These are phyloP conservation scores for Calliopsis andreniformis DNA, from an alignment of 1,140 invertebrate genomes.

Conservation along the genomic window DNA sequence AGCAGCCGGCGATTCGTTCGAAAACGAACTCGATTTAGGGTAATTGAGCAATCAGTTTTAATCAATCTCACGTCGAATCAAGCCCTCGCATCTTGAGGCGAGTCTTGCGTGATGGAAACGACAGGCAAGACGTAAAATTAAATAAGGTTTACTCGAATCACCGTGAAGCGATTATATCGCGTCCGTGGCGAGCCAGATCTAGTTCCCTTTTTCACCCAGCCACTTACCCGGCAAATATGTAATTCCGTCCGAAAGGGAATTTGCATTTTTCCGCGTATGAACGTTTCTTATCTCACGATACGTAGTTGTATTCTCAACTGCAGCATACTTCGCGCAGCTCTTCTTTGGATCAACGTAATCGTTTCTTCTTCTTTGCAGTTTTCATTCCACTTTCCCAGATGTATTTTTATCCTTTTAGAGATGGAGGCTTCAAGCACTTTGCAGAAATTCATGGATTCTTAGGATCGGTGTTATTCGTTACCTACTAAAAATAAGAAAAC, in stretches of 20 bases:
- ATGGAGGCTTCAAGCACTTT: too few species aligned
- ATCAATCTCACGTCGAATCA: slow-evolving; percentile 30
- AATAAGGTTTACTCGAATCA: slow-evolving; percentile 36
- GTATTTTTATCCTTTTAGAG: too few species aligned
- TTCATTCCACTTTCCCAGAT: background rate
- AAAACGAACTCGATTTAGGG: background rate
- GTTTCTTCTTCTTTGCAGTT: background rate
- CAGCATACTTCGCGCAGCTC: background rate
- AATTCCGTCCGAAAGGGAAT: slow-evolving; percentile 10
- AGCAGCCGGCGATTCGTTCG: background rate
- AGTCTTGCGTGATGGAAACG: slow-evolving; percentile 18
- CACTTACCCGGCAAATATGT: slow-evolving; percentile 16
- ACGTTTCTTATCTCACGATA: background rate
- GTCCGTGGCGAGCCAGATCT: background rate
- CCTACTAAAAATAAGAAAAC: too few species aligned
- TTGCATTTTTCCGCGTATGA: slow-evolving; percentile 36
- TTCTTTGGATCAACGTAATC: background rate
- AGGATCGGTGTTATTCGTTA: too few species aligned
- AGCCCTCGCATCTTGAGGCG: background rate
- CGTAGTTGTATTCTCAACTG: background rate
- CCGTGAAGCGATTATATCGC: slow-evolving; percentile 29
- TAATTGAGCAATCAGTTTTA: slow-evolving; percentile 39
- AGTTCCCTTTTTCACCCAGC: background rate
- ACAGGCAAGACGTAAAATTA: slow-evolving; percentile 36
- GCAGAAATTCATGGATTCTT: too few species aligned